A percentile compares a stretch with the other conserved stretches of the same genome.
These are phyloP conservation scores for Cheirogaleus major DNA, from an alignment of 2,797 vertebrate species.

Conservation along the genomic window DNA sequence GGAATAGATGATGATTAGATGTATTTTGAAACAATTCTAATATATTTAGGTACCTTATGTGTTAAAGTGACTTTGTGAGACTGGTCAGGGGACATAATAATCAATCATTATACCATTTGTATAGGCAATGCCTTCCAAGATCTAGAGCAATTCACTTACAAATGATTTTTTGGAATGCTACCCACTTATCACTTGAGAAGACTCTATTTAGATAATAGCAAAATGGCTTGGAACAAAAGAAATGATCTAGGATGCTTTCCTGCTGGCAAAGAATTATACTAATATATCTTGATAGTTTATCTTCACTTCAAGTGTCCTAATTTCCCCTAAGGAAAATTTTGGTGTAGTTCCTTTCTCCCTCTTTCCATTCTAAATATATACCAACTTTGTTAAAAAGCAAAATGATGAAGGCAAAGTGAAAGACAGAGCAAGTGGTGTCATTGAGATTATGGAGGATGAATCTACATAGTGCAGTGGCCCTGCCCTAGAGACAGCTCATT, in stretches of 20 bases:
- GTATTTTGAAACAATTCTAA: conserved; percentile 12
- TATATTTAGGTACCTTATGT: neutral
- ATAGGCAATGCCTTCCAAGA: conserved; percentile 42
- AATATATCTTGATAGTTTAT: conserved; percentile 3
- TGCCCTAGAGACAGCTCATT: neutral
- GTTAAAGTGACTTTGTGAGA: neutral
- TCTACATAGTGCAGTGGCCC: neutral
- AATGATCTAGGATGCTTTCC: conserved; percentile 30
- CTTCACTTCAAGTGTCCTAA: conserved; percentile 26
- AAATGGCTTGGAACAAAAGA: conserved; percentile 31
- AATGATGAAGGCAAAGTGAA: neutral
- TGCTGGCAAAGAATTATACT: conserved; percentile 7
- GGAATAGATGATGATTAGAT: neutral
- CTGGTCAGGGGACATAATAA: conserved; percentile 8
- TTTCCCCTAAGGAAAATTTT: neutral
- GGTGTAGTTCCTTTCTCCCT: neutral
- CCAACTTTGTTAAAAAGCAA: neutral
- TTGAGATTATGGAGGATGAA: neutral
- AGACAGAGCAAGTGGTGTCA: neutral
- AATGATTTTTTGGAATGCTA: conserved; percentile 49
- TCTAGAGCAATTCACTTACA: conserved; percentile 1
- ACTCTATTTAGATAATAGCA: conserved; percentile 33
- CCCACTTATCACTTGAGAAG: conserved; percentile 30
- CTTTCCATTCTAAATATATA: neutral
- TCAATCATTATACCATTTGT: conserved; percentile 34